Evolutionary conservation across 2,113 vertebrate genomes (phyloP), one percentile per base, ranked within the genome.

Genomic region (Eleginops maclovinus): DNA sequence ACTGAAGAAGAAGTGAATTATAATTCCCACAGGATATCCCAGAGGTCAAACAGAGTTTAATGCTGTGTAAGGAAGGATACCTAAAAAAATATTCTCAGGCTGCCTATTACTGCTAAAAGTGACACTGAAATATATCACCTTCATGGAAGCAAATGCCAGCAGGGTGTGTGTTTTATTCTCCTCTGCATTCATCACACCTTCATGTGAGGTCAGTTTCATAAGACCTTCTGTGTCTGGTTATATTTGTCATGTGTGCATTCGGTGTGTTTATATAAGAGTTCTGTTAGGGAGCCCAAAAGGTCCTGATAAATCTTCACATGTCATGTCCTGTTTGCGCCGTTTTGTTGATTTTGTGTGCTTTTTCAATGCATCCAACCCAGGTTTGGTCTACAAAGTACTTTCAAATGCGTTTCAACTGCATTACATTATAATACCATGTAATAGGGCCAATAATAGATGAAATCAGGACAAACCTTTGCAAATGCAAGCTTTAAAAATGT

Each of bases 1-100:
- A 65, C 24, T 65, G 40, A 85, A n/a, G n/a, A n/a, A n/a, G n/a
- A n/a, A 77, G 82, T 76, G 9, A 78, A 80, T 75, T 69, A 58
- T 26, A 44, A 89, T 85, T 82, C 81, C 65, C 75, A 67, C 66
- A 60, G 40, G 46, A 82, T 61, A 70, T 51, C 65, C 41, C 55
- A 66, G 58, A 61, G 78, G 79, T 85, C 74, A 78, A 77, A 78
- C n/a, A 47, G 6, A 68, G 88, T 85, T 87, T 73, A 75, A 72
- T 14, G 44, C 21, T 2, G 6, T 56, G 43, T 22, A 22, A 73
- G 40, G 50, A 22, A 73, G 40, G 50, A 47, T n/a, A 46, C 3
- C 49, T 40, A 36, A n/a, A 50, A n/a, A 79, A 67, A 72, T 1
- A 70, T 22, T 69, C 66, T 24, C 1, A 0, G 9, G 78, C 59